Evolutionary conservation across 2,888 invertebrate genomes (phyloP), one percentile per base, ranked within the genome.

Genomic region (Epinotia nisella): DNA sequence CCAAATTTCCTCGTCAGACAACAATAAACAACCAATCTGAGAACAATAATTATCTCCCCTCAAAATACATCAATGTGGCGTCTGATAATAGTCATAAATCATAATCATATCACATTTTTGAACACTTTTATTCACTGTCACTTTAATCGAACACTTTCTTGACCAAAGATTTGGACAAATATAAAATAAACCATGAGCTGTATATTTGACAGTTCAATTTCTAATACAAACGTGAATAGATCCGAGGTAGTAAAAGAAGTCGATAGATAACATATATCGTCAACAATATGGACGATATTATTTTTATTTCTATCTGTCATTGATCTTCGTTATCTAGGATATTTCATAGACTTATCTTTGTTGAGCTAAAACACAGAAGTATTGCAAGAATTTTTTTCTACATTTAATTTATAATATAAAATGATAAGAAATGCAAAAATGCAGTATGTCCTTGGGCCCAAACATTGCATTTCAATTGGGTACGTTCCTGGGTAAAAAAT

Each of bases 1-100:
- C 62, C 72, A 68, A 72, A 72, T 71, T 60, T 66, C 17, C 56
- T 68, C 45, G 61, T 61, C 61, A 62, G 72, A 68, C 67, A 58
- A 72, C 61, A 66, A 65, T 58, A 72, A 68, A 62, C 67, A 62
- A 62, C 55, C 29, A n/a, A 71, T 61, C 67, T 21, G 39, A 56
- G 24, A 67, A 61, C 56, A 71, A 56, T 60, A 35, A 68, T 72
- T 61, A 68, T 61, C 21, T 62, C 67, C 35, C 56, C 61, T 29
- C 62, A 21, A 62, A 61, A 61, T 56, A 72, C 53, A 65, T 72
- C 71, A 68, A 15, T 49, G 39, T 17, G 55, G 62, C 67, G 53
- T 61, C 35, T 56, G 66, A 61, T 67, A 49, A 45, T 45, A 49
- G 49, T n/a, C 15, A 49, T 5, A n/a, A 49, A n/a, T n/a, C 15